A percentile compares a stretch with the other conserved stretches of the same genome.
Evolutionary conservation across 1,140 invertebrate species (phyloP).

Genomic region (Grapholita molesta): DNA sequence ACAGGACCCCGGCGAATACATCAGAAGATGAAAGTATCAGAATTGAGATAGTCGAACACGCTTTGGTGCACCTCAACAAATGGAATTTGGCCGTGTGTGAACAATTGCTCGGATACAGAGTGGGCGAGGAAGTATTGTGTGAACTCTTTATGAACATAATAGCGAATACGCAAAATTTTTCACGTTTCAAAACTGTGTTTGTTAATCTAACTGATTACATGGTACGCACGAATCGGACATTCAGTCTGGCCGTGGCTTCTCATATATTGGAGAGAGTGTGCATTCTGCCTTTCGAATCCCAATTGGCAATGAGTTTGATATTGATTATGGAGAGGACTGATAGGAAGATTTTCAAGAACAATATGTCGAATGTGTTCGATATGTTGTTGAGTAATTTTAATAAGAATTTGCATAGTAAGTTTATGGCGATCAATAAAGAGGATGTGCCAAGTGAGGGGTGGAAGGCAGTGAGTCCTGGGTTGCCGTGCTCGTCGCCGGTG

Average conservation of each 20-base stretch:
- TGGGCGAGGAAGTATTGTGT: constrained; percentile 34
- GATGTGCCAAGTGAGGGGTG: not conserved
- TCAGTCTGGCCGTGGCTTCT: constrained; percentile 35
- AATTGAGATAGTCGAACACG: constrained; percentile 38
- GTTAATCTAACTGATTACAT: constrained; percentile 52
- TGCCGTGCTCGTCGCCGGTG: not conserved
- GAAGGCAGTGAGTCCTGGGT: not conserved
- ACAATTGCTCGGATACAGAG: constrained; percentile 34
- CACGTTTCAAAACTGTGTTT: constrained; percentile 54
- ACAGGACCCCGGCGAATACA: constrained; percentile 19
- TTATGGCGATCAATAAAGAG: constrained; percentile 29
- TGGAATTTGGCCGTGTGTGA: constrained; percentile 35
- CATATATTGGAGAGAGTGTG: constrained; percentile 53
- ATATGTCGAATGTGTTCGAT: constrained; percentile 45
- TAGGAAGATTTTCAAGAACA: constrained; percentile 38
- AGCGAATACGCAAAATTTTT: constrained; percentile 58
- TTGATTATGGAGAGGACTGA: constrained; percentile 46
- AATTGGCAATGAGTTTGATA: constrained; percentile 39
- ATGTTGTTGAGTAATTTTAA: constrained; percentile 30
- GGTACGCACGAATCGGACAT: constrained; percentile 29
- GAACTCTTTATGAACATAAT: constrained; percentile 50
- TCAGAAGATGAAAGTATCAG: constrained; percentile 28
- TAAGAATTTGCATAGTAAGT: constrained; percentile 32
- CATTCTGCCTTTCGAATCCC: constrained; percentile 50
- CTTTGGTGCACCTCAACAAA: constrained; percentile 48